phyloP scores from a whole-genome alignment of 2,113 vertebrate species.

The Neoarius graeffei region DNA sequence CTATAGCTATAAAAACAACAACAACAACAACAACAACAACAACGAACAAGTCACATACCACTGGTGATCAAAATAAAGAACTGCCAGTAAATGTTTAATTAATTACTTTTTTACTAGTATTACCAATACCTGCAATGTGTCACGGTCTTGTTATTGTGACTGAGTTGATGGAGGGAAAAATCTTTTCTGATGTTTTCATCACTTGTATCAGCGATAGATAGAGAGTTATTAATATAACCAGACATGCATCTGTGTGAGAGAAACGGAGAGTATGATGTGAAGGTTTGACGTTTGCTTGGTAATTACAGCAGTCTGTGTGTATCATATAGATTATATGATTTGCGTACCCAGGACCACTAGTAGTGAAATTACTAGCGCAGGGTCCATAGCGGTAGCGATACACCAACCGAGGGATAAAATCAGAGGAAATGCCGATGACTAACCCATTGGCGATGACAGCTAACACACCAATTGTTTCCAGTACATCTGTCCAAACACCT shows the following conservation, averaged over 20 bases:
- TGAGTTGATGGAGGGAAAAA: conserved; percentile 61
- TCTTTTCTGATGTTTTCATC: conserved; percentile 55
- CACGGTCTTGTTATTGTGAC: conserved; percentile 32
- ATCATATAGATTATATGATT: not conserved
- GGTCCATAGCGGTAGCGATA: conserved; percentile 95
- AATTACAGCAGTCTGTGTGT: not conserved
- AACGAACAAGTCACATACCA: not conserved
- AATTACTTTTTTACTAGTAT: not conserved
- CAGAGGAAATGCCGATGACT: conserved; percentile 94
- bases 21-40: not conserved
- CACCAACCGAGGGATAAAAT: conserved; percentile 95
- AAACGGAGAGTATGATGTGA: not conserved
- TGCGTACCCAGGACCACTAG: conserved; percentile 34
- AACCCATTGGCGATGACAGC: conserved; percentile 97
- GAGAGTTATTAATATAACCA: conserved; percentile 85
- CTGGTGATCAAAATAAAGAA: not conserved
- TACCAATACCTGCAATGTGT: conserved; percentile 82
- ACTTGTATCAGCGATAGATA: conserved; percentile 74
- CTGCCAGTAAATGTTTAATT: not conserved
- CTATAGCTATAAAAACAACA: conserved; percentile 77
- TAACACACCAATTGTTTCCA: conserved; percentile 93
- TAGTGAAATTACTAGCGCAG: conserved; percentile 73
- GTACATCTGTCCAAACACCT: conserved; percentile 96
- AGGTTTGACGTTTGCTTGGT: not conserved
- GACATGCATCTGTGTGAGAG: conserved; percentile 78